These are phyloP conservation scores for Trachelus iudaicus DNA, from an alignment of 2,888 invertebrate genomes.

Conservation along the genomic window DNA sequence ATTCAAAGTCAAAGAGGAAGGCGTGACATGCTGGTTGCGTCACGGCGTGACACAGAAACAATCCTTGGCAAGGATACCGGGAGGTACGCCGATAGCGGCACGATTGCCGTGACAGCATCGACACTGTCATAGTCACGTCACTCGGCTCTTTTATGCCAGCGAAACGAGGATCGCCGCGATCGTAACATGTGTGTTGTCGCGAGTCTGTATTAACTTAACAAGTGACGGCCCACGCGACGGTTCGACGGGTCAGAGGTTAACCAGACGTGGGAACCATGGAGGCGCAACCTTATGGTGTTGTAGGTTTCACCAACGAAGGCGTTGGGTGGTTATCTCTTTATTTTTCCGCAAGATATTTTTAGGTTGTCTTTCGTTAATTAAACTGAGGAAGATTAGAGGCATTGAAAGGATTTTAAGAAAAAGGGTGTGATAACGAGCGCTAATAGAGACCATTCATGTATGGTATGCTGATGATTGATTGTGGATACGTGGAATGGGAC, in stretches of 20 bases:
- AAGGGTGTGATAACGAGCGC: too few species aligned
- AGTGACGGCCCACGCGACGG: slow-evolving; percentile 57
- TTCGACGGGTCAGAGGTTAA: slow-evolving; percentile 57
- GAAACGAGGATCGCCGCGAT: background rate
- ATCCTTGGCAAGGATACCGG: slow-evolving; percentile 36
- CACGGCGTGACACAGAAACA: slow-evolving; percentile 54
- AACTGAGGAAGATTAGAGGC: too few species aligned
- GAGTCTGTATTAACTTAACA: slow-evolving; percentile 50
- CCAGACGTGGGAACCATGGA: slow-evolving; percentile 57
- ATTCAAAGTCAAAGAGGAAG: slow-evolving; percentile 44
- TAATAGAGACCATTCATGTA: too few species aligned
- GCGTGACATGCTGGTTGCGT: slow-evolving; percentile 49
- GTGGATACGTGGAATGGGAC: too few species aligned
- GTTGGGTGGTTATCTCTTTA: too few species aligned
- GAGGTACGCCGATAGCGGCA: slow-evolving; percentile 23
- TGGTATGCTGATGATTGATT: too few species aligned
- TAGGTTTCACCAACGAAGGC: too few species aligned
- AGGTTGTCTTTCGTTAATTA: too few species aligned
- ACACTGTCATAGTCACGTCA: slow-evolving; percentile 3
- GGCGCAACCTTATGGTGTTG: background rate
- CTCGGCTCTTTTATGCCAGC: slow-evolving; percentile 1
- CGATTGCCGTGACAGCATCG: slow-evolving; percentile 26
- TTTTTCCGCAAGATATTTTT: too few species aligned
- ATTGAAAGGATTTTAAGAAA: too few species aligned
- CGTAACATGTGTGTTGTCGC: slow-evolving; percentile 36